A percentile compares a stretch with the other conserved stretches of the same genome.
phyloP scores from a whole-genome alignment of 2,888 invertebrate species.

The Scrobipalpa atriplicella region DNA sequence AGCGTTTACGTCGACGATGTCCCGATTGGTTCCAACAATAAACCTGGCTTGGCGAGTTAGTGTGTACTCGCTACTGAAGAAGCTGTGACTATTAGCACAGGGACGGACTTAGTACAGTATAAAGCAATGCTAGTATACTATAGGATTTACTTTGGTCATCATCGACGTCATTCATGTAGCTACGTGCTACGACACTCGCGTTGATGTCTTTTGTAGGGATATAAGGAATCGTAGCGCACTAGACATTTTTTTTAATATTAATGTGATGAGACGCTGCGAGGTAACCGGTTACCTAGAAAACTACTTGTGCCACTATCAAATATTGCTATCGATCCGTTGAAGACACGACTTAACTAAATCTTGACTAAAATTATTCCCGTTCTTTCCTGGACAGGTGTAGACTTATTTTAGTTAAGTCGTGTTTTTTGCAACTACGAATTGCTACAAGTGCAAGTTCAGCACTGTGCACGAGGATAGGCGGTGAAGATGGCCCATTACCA shows the following conservation, averaged over 20 bases:
- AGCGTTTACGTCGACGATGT: neutral
- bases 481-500: neutral
- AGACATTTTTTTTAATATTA: too few relatives aligned
- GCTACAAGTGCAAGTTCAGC: neutral
- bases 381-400: too few relatives aligned
- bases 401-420: too few relatives aligned
- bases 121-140: too few relatives aligned
- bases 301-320: neutral
- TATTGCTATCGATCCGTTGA: too few relatives aligned
- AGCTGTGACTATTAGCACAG: conserved; percentile 3
- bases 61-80: conserved; percentile 30
- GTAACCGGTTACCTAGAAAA: neutral
- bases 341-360: too few relatives aligned
- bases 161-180: neutral
- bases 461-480: neutral
- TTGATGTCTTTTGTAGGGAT: neutral
- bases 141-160: too few relatives aligned
- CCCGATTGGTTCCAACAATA: conserved; percentile 5
- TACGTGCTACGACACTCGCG: neutral
- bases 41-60: conserved; percentile 27
- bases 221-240: too few relatives aligned
- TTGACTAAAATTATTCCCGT: too few relatives aligned
- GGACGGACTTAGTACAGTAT: neutral
- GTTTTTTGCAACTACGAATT: too few relatives aligned
- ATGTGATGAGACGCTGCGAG: neutral